These are phyloP conservation scores for Axis porcinus DNA, from an alignment of 2,113 vertebrate genomes.

Conservation along the genomic window DNA sequence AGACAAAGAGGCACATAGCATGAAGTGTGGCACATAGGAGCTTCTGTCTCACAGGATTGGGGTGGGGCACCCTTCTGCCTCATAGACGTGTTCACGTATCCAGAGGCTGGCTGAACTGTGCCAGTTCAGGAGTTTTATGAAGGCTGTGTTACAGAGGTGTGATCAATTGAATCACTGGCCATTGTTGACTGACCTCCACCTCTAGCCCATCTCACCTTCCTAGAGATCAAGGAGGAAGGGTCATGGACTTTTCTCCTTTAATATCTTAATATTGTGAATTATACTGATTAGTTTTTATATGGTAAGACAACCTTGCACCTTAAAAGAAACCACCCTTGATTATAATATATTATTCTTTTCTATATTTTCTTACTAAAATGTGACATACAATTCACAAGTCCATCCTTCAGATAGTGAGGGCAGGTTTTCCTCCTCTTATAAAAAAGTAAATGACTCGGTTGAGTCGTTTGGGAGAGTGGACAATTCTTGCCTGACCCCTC, in stretches of 20 bases:
- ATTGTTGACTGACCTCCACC: not conserved
- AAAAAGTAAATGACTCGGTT: not conserved
- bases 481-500: not conserved
- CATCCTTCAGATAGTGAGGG: not conserved
- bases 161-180: not conserved
- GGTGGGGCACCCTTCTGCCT: not conserved
- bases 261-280: not conserved
- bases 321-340: not conserved
- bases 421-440: not conserved
- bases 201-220: not conserved
- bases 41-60: not conserved
- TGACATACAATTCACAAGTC: not conserved
- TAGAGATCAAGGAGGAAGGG: not conserved
- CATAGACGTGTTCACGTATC: not conserved
- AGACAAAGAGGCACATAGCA: not conserved
- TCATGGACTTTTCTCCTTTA: not conserved
- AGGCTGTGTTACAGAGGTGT: not conserved
- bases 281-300: not conserved
- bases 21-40: not conserved
- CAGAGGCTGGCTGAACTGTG: not conserved
- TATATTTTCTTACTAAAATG: not conserved
- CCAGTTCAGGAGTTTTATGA: not conserved
- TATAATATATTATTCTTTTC: not conserved
- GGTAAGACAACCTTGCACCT: not conserved
- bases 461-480: not conserved